Conservation (phyloP, 1,140 invertebrate species). For the Araneus ventricosus region DNA sequence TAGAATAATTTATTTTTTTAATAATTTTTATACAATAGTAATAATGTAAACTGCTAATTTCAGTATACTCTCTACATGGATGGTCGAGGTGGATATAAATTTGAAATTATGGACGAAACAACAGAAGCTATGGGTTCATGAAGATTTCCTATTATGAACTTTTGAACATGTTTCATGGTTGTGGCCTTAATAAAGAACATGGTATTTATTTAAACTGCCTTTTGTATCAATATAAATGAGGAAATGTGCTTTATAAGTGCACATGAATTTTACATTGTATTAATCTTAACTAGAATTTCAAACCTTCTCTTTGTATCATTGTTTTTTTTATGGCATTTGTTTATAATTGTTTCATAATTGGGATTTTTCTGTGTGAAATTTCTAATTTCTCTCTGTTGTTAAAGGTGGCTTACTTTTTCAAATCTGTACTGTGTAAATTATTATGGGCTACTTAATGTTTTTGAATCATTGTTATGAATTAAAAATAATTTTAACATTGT, state of each 20-base stretch:
- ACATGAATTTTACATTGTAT: background rate
- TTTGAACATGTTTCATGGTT: constrained; percentile 7
- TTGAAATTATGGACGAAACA: constrained; percentile 91
- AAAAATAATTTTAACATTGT: too few species aligned
- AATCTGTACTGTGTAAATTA: too few species aligned
- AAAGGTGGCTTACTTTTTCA: too few species aligned
- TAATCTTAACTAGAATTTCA: background rate
- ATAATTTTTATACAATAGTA: too few species aligned
- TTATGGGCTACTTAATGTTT: too few species aligned
- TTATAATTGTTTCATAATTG: too few species aligned
- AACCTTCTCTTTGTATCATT: too few species aligned
- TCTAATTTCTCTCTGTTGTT: too few species aligned
- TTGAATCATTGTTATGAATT: too few species aligned
- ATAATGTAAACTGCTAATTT: constrained; percentile 76
- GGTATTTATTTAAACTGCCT: background rate
- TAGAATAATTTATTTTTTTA: too few species aligned
- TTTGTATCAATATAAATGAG: background rate
- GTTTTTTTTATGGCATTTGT: too few species aligned
- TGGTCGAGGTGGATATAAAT: constrained; percentile 93
- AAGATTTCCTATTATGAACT: constrained; percentile 41
- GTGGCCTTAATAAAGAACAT: constrained; percentile 35
- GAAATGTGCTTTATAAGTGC: background rate
- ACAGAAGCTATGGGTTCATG: constrained; percentile 96
- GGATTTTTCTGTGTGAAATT: too few species aligned
- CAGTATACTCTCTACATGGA: constrained; percentile 96